These are phyloP conservation scores for Sebastes taczanowskii DNA, from an alignment of 2,797 vertebrate genomes.

Conservation along the genomic window DNA sequence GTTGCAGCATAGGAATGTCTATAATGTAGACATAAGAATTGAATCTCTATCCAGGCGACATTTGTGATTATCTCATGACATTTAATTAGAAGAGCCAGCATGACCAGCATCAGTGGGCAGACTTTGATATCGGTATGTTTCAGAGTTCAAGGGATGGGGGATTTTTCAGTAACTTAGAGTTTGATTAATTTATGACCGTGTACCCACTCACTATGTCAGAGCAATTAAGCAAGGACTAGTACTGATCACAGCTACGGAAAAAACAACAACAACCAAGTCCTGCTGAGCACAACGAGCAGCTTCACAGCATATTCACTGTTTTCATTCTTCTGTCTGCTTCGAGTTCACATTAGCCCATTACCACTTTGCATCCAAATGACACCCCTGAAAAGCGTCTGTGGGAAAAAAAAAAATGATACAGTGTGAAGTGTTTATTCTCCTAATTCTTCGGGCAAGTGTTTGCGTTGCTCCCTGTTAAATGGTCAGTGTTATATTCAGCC, in stretches of 20 bases:
- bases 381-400: constrained; percentile 24
- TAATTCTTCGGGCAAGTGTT: constrained; percentile 33
- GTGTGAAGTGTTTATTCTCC: constrained; percentile 41
- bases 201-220: not conserved
- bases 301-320: constrained; percentile 14
- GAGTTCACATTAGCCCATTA: constrained; percentile 25
- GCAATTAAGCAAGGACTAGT: not conserved
- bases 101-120: not conserved
- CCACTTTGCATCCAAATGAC: constrained; percentile 37
- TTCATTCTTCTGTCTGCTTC: constrained; percentile 16
- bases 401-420: constrained; percentile 30
- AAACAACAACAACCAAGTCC: not conserved
- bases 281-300: not conserved
- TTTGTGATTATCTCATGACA: not conserved
- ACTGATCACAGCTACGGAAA: not conserved
- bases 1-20: too few species aligned
- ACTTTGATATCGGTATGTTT: not conserved
- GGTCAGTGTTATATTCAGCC: constrained; percentile 48
- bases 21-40: not conserved
- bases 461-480: constrained; percentile 26
- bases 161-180: not conserved
- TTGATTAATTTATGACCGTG: not conserved
- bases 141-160: not conserved
- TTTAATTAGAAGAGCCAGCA: not conserved
- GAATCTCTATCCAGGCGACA: not conserved